A percentile compares a stretch with the other conserved stretches of the same genome.
Evolutionary conservation across 2,113 vertebrate species (phyloP).

Genomic region (Dicerorhinus sumatrensis): DNA sequence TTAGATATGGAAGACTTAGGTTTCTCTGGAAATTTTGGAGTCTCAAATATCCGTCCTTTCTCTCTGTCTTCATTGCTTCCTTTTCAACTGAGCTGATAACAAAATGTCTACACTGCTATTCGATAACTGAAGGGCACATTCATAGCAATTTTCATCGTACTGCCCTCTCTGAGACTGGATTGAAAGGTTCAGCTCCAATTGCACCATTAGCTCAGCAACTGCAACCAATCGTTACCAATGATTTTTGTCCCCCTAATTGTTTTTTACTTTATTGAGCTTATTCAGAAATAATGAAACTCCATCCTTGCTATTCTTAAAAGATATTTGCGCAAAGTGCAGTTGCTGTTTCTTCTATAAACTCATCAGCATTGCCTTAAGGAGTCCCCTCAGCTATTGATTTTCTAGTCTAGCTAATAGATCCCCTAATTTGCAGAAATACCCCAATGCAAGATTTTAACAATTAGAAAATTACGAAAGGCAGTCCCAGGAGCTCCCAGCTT

Average conservation of each 20-base stretch:
- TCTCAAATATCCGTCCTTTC: slow-evolving; percentile 42
- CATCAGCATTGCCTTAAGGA: slow-evolving; percentile 67
- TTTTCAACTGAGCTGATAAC: slow-evolving; percentile 67
- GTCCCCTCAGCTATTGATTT: slow-evolving; percentile 64
- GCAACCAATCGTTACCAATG: slow-evolving; percentile 72
- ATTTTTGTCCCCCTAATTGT: slow-evolving; percentile 75
- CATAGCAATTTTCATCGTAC: slow-evolving; percentile 53
- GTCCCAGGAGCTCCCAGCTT: neutral
- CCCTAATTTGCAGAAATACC: slow-evolving; percentile 67
- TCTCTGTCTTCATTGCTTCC: slow-evolving; percentile 66
- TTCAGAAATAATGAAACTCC: slow-evolving; percentile 79
- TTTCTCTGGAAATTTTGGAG: slow-evolving; percentile 59
- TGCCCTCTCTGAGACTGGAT: slow-evolving; percentile 18
- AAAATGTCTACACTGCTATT: slow-evolving; percentile 41
- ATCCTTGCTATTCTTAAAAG: slow-evolving; percentile 60
- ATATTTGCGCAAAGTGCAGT: slow-evolving; percentile 49
- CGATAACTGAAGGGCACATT: slow-evolving; percentile 66
- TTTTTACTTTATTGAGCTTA: slow-evolving; percentile 77
- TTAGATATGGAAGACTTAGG: slow-evolving; percentile 58
- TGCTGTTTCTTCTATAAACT: slow-evolving; percentile 76
- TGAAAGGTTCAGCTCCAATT: slow-evolving; percentile 67
- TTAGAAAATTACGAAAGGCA: slow-evolving; percentile 68
- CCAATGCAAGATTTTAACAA: slow-evolving; percentile 65
- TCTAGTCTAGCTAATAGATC: slow-evolving; percentile 70
- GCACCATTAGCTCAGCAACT: slow-evolving; percentile 76